These are phyloP conservation scores for Cephalotes varians DNA, from an alignment of 2,888 invertebrate genomes.

Conservation along the genomic window DNA sequence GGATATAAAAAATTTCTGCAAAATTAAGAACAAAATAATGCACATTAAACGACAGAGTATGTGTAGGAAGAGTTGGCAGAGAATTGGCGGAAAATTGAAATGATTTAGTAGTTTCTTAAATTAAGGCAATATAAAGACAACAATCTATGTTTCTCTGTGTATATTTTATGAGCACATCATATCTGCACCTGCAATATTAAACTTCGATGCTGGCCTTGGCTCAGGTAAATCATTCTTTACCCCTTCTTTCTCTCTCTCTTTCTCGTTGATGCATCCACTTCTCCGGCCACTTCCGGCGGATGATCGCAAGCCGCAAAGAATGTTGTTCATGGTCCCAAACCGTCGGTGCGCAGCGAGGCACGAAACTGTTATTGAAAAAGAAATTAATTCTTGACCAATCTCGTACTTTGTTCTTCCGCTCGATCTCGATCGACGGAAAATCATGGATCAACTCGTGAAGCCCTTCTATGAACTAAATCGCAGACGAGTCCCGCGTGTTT, in stretches of 20 bases:
- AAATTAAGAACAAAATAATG: neutral
- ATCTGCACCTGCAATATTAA: constrained; percentile 12
- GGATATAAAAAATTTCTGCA: neutral
- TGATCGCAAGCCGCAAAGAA: constrained; percentile 62
- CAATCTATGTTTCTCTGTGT: neutral
- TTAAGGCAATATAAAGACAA: neutral
- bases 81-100: constrained; percentile 50
- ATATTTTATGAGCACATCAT: neutral
- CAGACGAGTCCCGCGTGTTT: neutral
- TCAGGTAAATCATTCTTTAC: constrained; percentile 41
- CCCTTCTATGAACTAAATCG: neutral
- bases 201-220: constrained; percentile 22
- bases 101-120: constrained; percentile 82
- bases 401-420: constrained; percentile 40
- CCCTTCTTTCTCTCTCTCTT: constrained; percentile 16
- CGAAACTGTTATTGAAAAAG: constrained; percentile 78
- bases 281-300: constrained; percentile 73
- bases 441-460: constrained; percentile 14
- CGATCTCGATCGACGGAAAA: constrained; percentile 40
- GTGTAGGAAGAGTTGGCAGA: constrained; percentile 15
- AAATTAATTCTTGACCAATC: constrained; percentile 78
- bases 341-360: constrained; percentile 76
- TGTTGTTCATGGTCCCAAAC: constrained; percentile 68
- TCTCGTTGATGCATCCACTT: constrained; percentile 28
- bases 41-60: constrained; percentile 56